Base-by-base conservation (phyloP, 2,113 vertebrate genomes). In the Neolamprologus variostigma region DNA sequence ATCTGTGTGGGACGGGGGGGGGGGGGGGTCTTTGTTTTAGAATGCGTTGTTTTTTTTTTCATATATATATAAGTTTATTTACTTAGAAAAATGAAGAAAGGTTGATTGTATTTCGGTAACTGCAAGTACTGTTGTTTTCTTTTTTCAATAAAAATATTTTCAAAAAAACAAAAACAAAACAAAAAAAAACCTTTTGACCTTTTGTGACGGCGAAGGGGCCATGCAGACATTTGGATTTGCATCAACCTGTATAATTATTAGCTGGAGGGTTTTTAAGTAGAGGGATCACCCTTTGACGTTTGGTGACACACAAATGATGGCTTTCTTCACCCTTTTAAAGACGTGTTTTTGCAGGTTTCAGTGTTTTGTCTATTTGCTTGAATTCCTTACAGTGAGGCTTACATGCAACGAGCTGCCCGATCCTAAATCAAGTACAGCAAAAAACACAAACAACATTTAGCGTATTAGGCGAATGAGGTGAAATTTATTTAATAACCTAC, bases 201-300 rank as follows among this genome's bases (percentile, higher is more conserved):
- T 81, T 42, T 81, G 51, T 81, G n/a, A 42, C 0, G 1, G 5
- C 4, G 0, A 40, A 40, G 21, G 31, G n/a, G 79, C 35, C 14
- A 2, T 2, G 35, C 12, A 33, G 42, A 17, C 9, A 35, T 35
- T 53, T 26, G 9, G 33, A 85, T 80, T 87, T 57, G 71, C 37
- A 92, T 86, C 50, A 19, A n/a, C 66, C 83, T 57, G 53, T n/a
- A n/a, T 79, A 35, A 55, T 90, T 78, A 55, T 89, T 78, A 91
- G 47, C 87, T 54, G 81, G 17, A 0, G 33, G 54, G 80, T 85
- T 82, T 53, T 78, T 71, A 6, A 12, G 8, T 35, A 8, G 54
- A 66, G 55, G 14, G 45, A 21, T 6, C 5, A 37, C 23, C 3
- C 21, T 87, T 81, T 85, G 28, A 92, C n/a, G 12, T 55, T 42